These are phyloP conservation scores for Thamnophis elegans DNA, from an alignment of 2,797 vertebrate genomes.

Conservation along the genomic window DNA sequence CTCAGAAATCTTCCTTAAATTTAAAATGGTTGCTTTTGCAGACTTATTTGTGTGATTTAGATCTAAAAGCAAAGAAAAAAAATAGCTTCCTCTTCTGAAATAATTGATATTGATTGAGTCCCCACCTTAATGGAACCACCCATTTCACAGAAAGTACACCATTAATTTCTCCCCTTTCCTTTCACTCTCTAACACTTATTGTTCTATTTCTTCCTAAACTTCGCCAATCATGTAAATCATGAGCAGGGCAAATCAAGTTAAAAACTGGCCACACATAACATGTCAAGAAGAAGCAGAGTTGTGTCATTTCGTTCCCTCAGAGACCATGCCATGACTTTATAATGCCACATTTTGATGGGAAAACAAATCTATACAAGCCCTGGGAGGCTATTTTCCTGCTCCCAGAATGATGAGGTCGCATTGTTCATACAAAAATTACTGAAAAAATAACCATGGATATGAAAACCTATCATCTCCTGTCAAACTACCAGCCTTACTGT, in stretches of 20 bases:
- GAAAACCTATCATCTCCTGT: slow-evolving; percentile 8
- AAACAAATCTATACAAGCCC: slow-evolving; percentile 10
- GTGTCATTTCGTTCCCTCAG: slow-evolving; percentile 10
- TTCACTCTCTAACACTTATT: slow-evolving; percentile 7
- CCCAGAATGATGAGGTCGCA: neutral
- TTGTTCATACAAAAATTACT: slow-evolving; percentile 21
- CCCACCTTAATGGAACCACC: neutral
- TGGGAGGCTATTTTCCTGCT: neutral
- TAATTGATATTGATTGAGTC: neutral
- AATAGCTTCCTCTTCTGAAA: neutral
- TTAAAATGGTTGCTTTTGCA: neutral
- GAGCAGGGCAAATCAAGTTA: slow-evolving; percentile 16
- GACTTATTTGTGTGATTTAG: neutral
- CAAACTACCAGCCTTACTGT: neutral
- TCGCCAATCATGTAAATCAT: slow-evolving; percentile 21
- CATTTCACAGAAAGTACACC: neutral
- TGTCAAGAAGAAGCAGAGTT: neutral
- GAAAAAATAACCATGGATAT: neutral
- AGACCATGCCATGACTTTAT: slow-evolving; percentile 20
- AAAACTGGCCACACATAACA: slow-evolving; percentile 23
- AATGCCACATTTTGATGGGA: slow-evolving; percentile 26
- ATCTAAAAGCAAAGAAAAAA: neutral
- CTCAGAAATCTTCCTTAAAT: neutral
- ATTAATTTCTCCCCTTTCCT: neutral
- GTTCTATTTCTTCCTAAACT: slow-evolving; percentile 15